These are phyloP conservation scores for Drosophila tristis DNA, from an alignment of 1,140 invertebrate species.

Conservation along the genomic window DNA sequence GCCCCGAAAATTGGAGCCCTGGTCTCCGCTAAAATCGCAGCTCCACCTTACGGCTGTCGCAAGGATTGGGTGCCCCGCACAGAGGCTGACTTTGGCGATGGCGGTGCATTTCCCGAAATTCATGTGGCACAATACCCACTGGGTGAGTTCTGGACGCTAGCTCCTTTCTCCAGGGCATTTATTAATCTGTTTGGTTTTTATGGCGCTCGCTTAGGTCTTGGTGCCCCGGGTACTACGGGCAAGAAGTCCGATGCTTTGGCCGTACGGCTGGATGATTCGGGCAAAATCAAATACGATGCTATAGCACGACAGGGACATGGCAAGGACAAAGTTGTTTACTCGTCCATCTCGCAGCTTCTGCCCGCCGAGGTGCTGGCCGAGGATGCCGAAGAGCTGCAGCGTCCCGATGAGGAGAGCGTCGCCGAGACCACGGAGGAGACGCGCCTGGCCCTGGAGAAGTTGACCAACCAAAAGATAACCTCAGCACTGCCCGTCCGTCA, in stretches of 20 bases:
- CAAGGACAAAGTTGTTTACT: constrained; percentile 99
- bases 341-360: constrained; percentile 96
- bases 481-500: constrained; percentile 96
- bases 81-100: constrained; percentile 95
- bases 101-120: constrained; percentile 99
- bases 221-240: constrained; percentile 88
- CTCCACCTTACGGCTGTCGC: constrained; percentile 98
- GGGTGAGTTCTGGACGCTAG: constrained; percentile 84
- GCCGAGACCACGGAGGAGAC: constrained; percentile 95
- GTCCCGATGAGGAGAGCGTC: constrained; percentile 93
- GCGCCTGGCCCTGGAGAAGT: constrained; percentile 91
- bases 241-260: constrained; percentile 94
- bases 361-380: constrained; percentile 96
- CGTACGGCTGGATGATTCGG: constrained; percentile 95
- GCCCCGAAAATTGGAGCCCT: constrained; percentile 88
- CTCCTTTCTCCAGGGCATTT: not conserved
- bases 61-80: constrained; percentile 96
- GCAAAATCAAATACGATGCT: constrained; percentile 98
- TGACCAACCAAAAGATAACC: constrained; percentile 95
- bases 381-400: constrained; percentile 94
- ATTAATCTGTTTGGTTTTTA: not conserved
- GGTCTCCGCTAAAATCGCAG: constrained; percentile 92
- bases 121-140: constrained; percentile 98
- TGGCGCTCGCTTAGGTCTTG: constrained; percentile 87
- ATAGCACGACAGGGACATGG: constrained; percentile 97